A percentile compares a stretch with the other conserved stretches of the same genome.
These are phyloP conservation scores for Zoroaster sp. DNA, from an alignment of 53 echinoderm and acorn worm genomes.

Conservation along the genomic window DNA sequence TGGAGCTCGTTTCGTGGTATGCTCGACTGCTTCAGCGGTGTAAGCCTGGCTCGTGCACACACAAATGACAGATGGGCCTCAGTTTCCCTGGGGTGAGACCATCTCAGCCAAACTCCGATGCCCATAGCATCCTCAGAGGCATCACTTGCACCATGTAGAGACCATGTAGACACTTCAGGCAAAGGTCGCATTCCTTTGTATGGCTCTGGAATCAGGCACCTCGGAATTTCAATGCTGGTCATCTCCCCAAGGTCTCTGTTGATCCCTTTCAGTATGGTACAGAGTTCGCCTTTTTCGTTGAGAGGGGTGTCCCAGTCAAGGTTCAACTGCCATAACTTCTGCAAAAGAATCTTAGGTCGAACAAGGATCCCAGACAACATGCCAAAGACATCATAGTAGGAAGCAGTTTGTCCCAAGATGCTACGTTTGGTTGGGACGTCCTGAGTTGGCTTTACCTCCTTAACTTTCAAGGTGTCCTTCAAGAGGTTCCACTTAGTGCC, in stretches of 20 bases:
- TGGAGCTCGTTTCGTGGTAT: conserved; percentile 71
- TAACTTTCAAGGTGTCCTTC: conserved; percentile 75
- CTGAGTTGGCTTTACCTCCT: conserved; percentile 44
- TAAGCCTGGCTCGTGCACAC: conserved; percentile 69
- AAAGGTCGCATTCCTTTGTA: conserved; percentile 69
- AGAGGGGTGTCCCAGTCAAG: conserved; percentile 72
- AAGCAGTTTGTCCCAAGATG: conserved; percentile 68
- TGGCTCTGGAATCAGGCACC: conserved; percentile 70
- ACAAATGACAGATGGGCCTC: conserved; percentile 72
- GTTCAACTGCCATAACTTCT: conserved; percentile 73
- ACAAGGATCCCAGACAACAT: conserved; percentile 72
- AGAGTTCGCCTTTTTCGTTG: conserved; percentile 50
- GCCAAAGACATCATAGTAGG: conserved; percentile 81
- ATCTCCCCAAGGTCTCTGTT: conserved; percentile 57
- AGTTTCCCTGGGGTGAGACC: conserved; percentile 50
- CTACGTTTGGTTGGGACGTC: conserved; percentile 68
- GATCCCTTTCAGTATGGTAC: conserved; percentile 45
- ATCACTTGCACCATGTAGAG: conserved; percentile 78
- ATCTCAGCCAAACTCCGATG: conserved; percentile 79
- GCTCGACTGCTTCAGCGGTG: conserved; percentile 73
- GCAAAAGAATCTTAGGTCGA: conserved; percentile 71
- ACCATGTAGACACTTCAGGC: conserved; percentile 76
- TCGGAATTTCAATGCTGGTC: conserved; percentile 54
- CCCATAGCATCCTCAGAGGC: conserved; percentile 86
- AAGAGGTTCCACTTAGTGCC: conserved; percentile 76